Conservation (phyloP, 1,140 invertebrate genomes). For the Aphelinus certus region DNA sequence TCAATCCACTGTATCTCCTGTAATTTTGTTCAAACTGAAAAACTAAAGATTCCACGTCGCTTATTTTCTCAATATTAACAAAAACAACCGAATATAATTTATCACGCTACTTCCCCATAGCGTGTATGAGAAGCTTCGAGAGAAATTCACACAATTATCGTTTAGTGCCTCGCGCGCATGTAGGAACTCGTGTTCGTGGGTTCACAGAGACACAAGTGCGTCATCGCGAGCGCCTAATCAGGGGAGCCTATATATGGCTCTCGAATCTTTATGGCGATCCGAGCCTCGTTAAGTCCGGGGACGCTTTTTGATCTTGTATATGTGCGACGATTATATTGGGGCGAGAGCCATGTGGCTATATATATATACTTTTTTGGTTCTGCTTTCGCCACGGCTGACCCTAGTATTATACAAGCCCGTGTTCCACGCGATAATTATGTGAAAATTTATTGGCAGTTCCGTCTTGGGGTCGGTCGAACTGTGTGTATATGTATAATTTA, state of each 20-base stretch:
- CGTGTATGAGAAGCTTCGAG: no score
- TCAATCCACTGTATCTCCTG: no score
- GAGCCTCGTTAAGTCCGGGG: conserved; percentile 48
- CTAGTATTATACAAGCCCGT: conserved; percentile 39
- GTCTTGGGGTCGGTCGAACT: no score
- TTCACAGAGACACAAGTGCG: conserved; percentile 41
- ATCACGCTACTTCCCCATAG: no score
- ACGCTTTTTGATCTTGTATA: conserved; percentile 47
- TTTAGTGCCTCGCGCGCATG: conserved; percentile 31
- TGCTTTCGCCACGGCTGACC: conserved; percentile 38
- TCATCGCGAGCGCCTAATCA: conserved; percentile 52
- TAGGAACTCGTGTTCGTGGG: conserved; percentile 52
- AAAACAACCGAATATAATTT: no score
- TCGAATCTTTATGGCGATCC: conserved; percentile 51
- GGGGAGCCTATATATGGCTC: conserved; percentile 40
- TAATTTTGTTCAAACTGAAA: no score
- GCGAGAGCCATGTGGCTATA: conserved; percentile 25
- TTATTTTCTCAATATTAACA: no score
- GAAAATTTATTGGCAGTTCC: conserved; percentile 6
- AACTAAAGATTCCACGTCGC: no score
- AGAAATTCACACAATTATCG: no score
- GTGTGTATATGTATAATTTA: no score
- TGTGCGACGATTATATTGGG: conserved; percentile 50
- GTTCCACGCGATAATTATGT: conserved; percentile 14
- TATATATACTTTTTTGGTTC: not conserved